phyloP scores from a whole-genome alignment of 2,797 vertebrate species.

The Argentina silus region DNA sequence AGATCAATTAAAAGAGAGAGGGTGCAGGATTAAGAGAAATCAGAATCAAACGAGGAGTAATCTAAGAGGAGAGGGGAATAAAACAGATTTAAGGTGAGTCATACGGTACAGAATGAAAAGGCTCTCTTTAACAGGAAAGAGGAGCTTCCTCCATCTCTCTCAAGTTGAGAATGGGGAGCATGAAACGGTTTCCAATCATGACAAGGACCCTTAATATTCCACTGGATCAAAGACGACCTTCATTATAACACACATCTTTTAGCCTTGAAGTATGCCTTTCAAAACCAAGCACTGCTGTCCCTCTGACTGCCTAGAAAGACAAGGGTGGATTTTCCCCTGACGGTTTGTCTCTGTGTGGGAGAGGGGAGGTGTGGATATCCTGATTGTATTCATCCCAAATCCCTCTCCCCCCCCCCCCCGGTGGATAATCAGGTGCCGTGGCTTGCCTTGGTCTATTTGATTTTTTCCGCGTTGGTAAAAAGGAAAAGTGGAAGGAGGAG shows the following conservation, averaged over 20 bases:
- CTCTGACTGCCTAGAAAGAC: constrained; percentile 29
- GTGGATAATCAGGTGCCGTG: constrained; percentile 64
- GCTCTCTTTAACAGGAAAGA: constrained; percentile 20
- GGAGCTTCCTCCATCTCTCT: constrained; percentile 29
- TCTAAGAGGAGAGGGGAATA: constrained; percentile 48
- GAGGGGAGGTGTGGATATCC: constrained; percentile 52
- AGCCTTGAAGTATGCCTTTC: constrained; percentile 42
- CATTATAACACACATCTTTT: constrained; percentile 33
- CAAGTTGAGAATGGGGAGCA: constrained; percentile 33
- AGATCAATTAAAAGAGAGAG: constrained; percentile 96
- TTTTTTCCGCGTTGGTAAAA: constrained; percentile 65
- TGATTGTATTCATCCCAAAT: constrained; percentile 61
- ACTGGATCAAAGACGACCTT: constrained; percentile 52
- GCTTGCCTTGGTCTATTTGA: constrained; percentile 57
- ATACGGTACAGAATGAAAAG: constrained; percentile 44
- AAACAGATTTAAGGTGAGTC: constrained; percentile 47
- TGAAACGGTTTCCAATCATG: constrained; percentile 44
- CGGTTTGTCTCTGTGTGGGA: constrained; percentile 44
- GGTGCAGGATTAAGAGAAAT: constrained; percentile 90
- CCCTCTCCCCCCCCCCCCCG: constrained; percentile 29
- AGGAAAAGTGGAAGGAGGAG: constrained; percentile 5
- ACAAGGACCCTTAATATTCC: constrained; percentile 39
- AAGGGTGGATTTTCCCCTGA: constrained; percentile 39
- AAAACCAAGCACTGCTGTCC: constrained; percentile 40
- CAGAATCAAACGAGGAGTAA: constrained; percentile 86